phyloP scores from a whole-genome alignment of 2,113 vertebrate species.

The Brevimyrus niger region DNA sequence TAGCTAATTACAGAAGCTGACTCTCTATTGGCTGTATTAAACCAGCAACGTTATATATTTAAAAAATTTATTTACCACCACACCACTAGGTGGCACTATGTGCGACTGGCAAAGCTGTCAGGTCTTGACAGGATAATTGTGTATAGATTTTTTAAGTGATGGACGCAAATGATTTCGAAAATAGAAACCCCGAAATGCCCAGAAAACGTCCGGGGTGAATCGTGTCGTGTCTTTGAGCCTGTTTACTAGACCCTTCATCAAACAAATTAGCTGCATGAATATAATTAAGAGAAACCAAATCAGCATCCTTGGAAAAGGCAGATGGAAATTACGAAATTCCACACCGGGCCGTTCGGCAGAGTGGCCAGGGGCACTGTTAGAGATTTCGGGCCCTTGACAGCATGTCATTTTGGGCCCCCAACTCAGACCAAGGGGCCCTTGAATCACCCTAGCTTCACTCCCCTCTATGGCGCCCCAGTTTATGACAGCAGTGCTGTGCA shows the following conservation, averaged over 20 bases:
- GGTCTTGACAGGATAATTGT: background rate
- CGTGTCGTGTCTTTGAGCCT: background rate
- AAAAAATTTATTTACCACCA: background rate
- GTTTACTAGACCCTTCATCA: background rate
- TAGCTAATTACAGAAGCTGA: background rate
- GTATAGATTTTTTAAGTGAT: slow-evolving; percentile 32
- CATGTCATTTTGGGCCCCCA: background rate
- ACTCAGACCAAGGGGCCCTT: background rate
- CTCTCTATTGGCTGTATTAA: background rate
- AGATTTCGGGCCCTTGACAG: background rate
- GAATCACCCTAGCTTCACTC: background rate
- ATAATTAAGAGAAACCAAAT: background rate
- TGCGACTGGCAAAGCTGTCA: background rate
- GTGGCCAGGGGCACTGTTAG: background rate
- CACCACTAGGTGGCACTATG: slow-evolving; percentile 25
- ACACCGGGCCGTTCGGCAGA: background rate
- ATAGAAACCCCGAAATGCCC: background rate
- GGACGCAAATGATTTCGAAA: slow-evolving; percentile 33
- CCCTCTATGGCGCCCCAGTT: background rate
- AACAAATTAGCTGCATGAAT: background rate
- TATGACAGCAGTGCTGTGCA: background rate
- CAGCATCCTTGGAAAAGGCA: background rate
- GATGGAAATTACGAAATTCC: background rate
- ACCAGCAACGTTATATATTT: background rate
- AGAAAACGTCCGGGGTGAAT: background rate